Percentiles rank a stretch among this genome's conserved stretches.
phyloP scores from a whole-genome alignment of 2,113 vertebrate species.

The Pristiophorus japonicus region DNA sequence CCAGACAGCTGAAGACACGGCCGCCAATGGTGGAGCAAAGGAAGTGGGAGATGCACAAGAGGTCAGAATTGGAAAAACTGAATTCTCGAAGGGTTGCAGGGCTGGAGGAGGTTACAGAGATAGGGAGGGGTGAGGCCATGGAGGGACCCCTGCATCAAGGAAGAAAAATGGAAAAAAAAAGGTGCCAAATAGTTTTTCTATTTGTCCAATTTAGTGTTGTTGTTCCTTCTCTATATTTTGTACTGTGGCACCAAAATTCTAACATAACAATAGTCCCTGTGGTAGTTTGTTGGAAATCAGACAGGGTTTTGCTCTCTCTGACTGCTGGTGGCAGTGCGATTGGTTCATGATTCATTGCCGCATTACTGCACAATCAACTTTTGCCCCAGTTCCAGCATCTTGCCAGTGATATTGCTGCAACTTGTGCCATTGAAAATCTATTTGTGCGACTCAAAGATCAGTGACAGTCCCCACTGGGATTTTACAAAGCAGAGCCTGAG shows the following conservation, averaged over 20 bases:
- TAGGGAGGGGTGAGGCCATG: too few species aligned
- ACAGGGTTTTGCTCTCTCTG: neutral
- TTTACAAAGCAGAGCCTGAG: slow-evolving; percentile 8
- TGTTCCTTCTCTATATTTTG: neutral
- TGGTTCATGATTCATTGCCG: slow-evolving; percentile 18
- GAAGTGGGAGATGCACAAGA: too few species aligned
- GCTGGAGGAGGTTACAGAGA: too few species aligned
- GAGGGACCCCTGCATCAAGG: too few species aligned
- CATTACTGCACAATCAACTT: neutral
- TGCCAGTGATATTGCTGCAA: slow-evolving; percentile 14
- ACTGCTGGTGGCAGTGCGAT: too few species aligned
- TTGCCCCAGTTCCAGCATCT: neutral
- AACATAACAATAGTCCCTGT: neutral
- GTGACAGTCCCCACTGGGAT: slow-evolving; percentile 17
- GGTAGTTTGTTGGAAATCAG: neutral
- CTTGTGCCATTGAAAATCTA: slow-evolving; percentile 22
- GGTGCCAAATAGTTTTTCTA: neutral
- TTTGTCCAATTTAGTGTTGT: neutral
- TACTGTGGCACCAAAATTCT: neutral
- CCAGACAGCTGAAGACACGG: too few species aligned
- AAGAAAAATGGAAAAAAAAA: neutral
- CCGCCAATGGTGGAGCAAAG: too few species aligned
- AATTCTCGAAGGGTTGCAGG: too few species aligned
- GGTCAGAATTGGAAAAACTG: too few species aligned
- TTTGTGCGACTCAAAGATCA: slow-evolving; percentile 22